Evolutionary conservation across 2,797 vertebrate species (phyloP).

Genomic region (Pipistrellus pygmaeus): DNA sequence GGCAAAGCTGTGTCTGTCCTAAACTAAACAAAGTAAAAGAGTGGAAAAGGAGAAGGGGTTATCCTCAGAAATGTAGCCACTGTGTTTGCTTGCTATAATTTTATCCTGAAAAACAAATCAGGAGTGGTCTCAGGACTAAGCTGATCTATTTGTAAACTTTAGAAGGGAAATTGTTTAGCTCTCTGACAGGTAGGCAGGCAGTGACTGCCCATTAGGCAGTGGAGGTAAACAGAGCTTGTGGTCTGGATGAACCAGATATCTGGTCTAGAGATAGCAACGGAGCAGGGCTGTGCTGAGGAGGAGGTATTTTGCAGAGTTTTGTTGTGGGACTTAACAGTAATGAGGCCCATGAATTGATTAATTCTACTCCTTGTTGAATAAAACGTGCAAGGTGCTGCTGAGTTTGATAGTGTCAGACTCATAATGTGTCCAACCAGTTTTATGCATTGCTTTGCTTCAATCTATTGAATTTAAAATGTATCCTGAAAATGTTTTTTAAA

Average conservation of each 20-base stretch:
- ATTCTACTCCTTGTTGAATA: neutral
- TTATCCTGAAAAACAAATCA: constrained; percentile 4
- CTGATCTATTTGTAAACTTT: neutral
- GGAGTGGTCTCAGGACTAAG: neutral
- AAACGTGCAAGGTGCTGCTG: neutral
- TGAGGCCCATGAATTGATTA: neutral
- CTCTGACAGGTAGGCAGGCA: neutral
- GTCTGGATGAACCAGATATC: neutral
- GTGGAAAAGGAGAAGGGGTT: neutral
- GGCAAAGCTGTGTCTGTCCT: neutral
- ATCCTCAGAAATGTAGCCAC: neutral
- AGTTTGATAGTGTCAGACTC: neutral
- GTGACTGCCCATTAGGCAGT: neutral
- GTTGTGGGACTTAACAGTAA: neutral
- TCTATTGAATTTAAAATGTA: neutral
- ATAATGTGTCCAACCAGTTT: neutral
- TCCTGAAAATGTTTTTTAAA: constrained; percentile 19
- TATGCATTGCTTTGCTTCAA: neutral
- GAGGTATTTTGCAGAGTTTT: neutral
- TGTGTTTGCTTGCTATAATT: neutral
- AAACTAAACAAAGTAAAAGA: neutral
- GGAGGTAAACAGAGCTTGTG: neutral
- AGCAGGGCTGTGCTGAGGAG: neutral
- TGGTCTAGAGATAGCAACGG: neutral
- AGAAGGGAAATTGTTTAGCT: neutral